Conservation (phyloP, 2,113 vertebrate species). For the Megaceryle torquata region DNA sequence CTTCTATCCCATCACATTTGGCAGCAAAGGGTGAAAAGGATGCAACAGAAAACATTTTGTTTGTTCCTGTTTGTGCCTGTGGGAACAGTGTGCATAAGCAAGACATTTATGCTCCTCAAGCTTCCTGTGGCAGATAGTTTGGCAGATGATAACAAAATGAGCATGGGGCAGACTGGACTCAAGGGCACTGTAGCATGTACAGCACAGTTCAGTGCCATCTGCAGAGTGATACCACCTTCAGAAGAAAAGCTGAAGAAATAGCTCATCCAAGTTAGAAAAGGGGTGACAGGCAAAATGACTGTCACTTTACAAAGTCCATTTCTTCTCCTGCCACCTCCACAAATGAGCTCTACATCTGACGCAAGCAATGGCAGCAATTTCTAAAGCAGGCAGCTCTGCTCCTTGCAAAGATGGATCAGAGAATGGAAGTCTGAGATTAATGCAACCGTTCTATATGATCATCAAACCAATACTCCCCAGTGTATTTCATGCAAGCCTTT, state of each 20-base stretch:
- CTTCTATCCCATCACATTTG: not conserved
- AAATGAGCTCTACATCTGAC: not conserved
- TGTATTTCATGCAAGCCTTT: not conserved
- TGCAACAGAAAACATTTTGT: not conserved
- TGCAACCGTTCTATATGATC: not conserved
- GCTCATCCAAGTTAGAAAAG: not conserved
- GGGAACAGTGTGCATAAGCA: not conserved
- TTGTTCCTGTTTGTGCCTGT: rapidly evolving
- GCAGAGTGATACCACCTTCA: not conserved
- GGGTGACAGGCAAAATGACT: not conserved
- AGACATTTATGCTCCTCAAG: not conserved
- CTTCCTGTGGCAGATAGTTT: not conserved
- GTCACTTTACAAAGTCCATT: not conserved
- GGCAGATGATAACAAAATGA: not conserved
- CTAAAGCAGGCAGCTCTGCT: not conserved
- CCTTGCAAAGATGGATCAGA: not conserved
- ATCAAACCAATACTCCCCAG: not conserved
- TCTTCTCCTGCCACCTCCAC: not conserved
- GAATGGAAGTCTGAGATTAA: not conserved
- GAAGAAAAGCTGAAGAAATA: slow-evolving; percentile 7
- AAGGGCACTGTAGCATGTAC: not conserved
- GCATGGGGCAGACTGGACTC: not conserved
- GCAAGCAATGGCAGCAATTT: not conserved
- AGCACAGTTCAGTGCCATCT: not conserved
- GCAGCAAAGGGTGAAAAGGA: not conserved